Base-by-base conservation (phyloP, 2,888 invertebrate species). In the Pammene fasciana region DNA sequence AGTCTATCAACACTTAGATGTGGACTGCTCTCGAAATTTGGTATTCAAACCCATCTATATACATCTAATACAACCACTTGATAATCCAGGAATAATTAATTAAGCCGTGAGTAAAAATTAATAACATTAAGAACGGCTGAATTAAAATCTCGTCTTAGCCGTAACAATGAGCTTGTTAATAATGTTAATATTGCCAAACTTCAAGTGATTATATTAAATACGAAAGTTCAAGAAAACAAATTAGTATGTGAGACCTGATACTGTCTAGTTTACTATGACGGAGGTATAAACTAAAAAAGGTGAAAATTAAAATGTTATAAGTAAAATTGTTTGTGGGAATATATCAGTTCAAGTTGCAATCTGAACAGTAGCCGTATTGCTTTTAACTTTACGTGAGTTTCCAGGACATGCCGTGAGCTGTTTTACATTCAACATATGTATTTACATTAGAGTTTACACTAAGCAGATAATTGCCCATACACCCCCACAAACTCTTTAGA, bases 401-500 rank as follows among this genome's bases (percentile, higher is more conserved):
- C 55, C 62, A 43, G 62, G 62, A 62, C 61, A 68, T 56, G 61
- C 61, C 68, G 48, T 54, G 43, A 45, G 36, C 46, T 45, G 61
- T 59, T 64, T 55, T 45, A 64, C 54, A 55, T 56, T 56, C 18
- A 57, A 45, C 46, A 68, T 45, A 52, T 56, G 48, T 46, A 41
- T 56, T 56, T 16, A 56, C 45, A 61, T 68, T 38, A 10, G 46
- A 26, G 14, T 59, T 57, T 65, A 52, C 36, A 64, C 64, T 54
- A 65, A 68, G 18, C 26, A 54, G 38, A 76, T 73, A 83, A 90
- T 90, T 92, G 92, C 92, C 92, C 92, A 92, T 92, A 92, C 92
- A 92, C 91, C 91, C 92, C 92, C 91, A 91, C 91, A 92, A 92
- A 90, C 88, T 86, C 86, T 86, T 85, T 83, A 77, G 77, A 85